These are phyloP conservation scores for Cantharis rustica DNA, from an alignment of 2,888 invertebrate genomes.

Conservation along the genomic window DNA sequence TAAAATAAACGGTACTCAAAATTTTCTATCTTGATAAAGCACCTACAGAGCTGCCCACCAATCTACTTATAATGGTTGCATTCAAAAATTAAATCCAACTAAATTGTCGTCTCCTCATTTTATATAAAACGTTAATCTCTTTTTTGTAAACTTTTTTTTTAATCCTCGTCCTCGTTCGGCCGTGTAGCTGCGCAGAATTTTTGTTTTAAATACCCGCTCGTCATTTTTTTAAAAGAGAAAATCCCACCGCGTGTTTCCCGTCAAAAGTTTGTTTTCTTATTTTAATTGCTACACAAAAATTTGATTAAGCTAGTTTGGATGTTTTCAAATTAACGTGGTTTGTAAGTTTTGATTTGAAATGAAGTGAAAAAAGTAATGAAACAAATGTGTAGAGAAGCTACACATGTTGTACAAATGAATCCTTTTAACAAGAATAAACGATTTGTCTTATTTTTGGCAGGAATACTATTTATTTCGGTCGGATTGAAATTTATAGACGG, in stretches of 20 bases:
- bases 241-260: not conserved
- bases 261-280: not conserved
- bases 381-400: conserved; percentile 1
- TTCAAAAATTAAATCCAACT: not conserved
- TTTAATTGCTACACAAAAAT: not conserved
- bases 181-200: not conserved
- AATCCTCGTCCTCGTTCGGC: not conserved
- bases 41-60: not conserved
- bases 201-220: not conserved
- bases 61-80: not conserved
- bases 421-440: conserved; percentile 5
- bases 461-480: conserved; percentile 11
- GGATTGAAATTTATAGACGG: conserved; percentile 17
- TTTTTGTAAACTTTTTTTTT: not conserved
- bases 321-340: not conserved
- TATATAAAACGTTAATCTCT: not conserved
- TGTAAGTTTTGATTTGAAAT: not conserved
- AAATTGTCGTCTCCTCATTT: not conserved
- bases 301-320: not conserved
- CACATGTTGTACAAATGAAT: conserved; percentile 4
- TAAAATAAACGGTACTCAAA: not conserved
- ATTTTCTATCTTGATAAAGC: not conserved
- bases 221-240: not conserved
- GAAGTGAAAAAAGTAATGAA: not conserved
- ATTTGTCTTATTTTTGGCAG: conserved; percentile 15